Percentiles rank a stretch among this genome's conserved stretches.
Evolutionary conservation across 2,113 vertebrate species (phyloP).

Genomic region (Cichladusa arquata): DNA sequence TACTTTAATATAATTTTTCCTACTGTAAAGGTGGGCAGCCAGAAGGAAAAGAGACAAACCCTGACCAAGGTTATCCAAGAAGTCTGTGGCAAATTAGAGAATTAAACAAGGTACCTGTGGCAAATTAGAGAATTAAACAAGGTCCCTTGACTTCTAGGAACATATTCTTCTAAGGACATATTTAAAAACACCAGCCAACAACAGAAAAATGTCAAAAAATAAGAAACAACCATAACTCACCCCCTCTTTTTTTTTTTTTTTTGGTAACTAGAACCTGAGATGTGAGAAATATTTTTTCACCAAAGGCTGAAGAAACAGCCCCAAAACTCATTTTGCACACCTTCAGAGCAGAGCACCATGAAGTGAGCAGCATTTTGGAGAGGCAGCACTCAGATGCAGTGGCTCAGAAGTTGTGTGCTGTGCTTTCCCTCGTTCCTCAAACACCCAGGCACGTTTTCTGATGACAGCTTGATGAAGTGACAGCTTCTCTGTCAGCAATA

Average conservation of each 20-base stretch:
- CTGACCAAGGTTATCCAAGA: background rate
- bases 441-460: background rate
- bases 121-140: background rate
- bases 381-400: background rate
- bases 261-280: background rate
- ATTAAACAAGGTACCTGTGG: background rate
- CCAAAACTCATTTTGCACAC: background rate
- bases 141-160: background rate
- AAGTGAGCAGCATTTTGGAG: background rate
- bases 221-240: fast-evolving
- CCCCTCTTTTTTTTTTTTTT: background rate
- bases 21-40: background rate
- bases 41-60: background rate
- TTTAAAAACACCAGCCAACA: background rate
- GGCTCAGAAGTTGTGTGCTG: background rate
- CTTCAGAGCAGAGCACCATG: background rate
- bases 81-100: background rate
- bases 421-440: background rate
- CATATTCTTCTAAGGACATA: background rate
- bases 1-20: background rate
- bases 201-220: background rate
- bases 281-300: background rate
- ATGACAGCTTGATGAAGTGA: background rate
- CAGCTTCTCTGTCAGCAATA: background rate
- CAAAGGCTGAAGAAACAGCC: background rate